Evolutionary conservation across 2,113 vertebrate species (phyloP), one percentile per base, ranked within the genome.

Genomic region (Rhabdornis inornatus): DNA sequence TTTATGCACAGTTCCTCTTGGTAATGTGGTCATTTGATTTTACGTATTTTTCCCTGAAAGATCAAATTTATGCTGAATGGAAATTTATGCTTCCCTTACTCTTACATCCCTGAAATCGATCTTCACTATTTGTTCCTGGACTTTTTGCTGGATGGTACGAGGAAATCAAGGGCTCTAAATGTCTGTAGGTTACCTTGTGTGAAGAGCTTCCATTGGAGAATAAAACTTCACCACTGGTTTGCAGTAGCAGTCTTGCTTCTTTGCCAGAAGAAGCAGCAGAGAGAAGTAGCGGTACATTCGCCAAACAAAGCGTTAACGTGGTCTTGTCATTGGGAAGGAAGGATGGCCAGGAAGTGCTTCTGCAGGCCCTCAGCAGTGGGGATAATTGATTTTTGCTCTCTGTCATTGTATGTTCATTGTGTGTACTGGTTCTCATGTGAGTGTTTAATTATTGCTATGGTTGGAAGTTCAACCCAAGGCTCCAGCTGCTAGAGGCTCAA

Each of bases 291-390:
- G 20, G 55, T 79, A 49, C 2, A 0, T 82, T 85, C 7, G 6
- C 57, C 37, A 57, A 69, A 52, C 2, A 21, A 79, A 31, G 11
- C 2, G 1, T 78, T 75, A n/a, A 19, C 0, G 0, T n/a, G 3
- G 0, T 53, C 64, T 75, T 50, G n/a, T 57, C 45, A 19, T 28
- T 2, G 4, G 19, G 22, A 80, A 61, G 64, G 66, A 70, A 19
- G 39, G 39, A 18, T 21, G 27, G 7, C 53, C 22, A 9, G 28
- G 45, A 94, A 81, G 13, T 75, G 12, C 15, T 76, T 85, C 37
- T 76, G 30, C n/a, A 57, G 22, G 31, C 24, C 25, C 28, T 86
- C 39, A 47, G 3, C 37, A 37, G 40, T 28, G 0, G 1, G 15
- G 15, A 30, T 69, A 61, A 80, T 49, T 2, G 2, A 31, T 71